Base-by-base conservation (phyloP, 2,888 invertebrate genomes). In the Cheilosia pagana region DNA sequence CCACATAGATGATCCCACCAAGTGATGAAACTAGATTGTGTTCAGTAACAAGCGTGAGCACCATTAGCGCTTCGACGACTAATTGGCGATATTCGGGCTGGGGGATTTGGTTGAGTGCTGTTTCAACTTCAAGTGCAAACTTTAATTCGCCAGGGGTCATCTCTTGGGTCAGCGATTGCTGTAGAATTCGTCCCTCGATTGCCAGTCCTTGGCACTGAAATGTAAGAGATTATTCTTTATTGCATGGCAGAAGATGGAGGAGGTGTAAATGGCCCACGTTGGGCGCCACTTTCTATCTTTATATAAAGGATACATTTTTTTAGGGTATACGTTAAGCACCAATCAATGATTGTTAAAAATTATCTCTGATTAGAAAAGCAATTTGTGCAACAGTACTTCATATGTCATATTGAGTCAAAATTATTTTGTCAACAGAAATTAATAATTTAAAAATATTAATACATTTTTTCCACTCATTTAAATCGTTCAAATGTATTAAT, bases 131-230 rank as follows among this genome's bases (percentile, higher is more conserved):
- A 16, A 99, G 93, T 0, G 99, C 99, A 92, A 99, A 99, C 93
- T 99, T 99, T 88, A 99, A 92, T 92, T 99, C 99, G 50, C 98
- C 98, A 0, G 98, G 95, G 0, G 99, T 99, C 99, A 99, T 99
- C 94, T 99, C 99, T 93, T 98, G 98, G 0, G 99, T 99, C 65
- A 99, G 93, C 92, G 96, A 97, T 89, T 98, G 98, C 70, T 96
- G 97, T 23, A 99, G 92, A 28, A 97, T 94, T 90, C 97, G 96
- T 1, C 97, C 98, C 91, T 98, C 98, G 86, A 99, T 98, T 8
- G 96, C 95, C 68, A 99, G 93, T 2, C 98, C 99, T 93, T 98
- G 97, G 89, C 98, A 98, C 96, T 96, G 90, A 75, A 93, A 92
- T 2, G 8, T 8, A 81, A 62, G 21, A 39, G 55, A 45, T 1